Percentiles rank a stretch among this genome's conserved stretches.
Evolutionary conservation across 2,888 invertebrate species (phyloP).

Genomic region (Rhorus exstirpatorius): DNA sequence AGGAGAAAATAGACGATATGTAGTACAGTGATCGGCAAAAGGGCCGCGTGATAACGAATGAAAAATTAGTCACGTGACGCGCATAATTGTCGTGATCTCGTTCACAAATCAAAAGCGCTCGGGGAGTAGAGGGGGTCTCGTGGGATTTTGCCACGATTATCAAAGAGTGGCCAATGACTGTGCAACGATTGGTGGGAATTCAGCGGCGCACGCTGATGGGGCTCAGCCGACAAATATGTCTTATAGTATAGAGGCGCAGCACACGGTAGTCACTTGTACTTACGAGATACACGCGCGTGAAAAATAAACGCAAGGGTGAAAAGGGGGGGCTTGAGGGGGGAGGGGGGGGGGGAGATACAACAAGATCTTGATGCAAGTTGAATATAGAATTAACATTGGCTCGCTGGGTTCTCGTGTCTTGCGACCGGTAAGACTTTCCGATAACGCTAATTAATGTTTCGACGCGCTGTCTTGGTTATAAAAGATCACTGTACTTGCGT

Average conservation of each 20-base stretch:
- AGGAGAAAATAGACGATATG: not conserved
- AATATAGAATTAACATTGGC: conserved; percentile 9
- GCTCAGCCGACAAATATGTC: too few species aligned
- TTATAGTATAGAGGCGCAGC: too few species aligned
- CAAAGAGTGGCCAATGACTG: not conserved
- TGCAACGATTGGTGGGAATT: not conserved
- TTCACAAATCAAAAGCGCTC: too few species aligned
- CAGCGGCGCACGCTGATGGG: too few species aligned
- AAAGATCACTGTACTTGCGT: conserved; percentile 31
- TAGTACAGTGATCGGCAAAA: not conserved
- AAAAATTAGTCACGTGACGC: too few species aligned
- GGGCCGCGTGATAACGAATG: too few species aligned
- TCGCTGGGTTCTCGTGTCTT: conserved; percentile 69
- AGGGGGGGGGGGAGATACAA: conserved; percentile 48
- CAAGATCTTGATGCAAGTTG: conserved; percentile 6
- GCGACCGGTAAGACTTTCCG: conserved; percentile 78
- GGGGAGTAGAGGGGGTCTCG: too few species aligned
- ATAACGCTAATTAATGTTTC: conserved; percentile 83
- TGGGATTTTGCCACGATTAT: too few species aligned
- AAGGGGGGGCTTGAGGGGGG: not conserved
- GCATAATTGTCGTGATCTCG: too few species aligned
- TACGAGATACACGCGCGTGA: conserved; percentile 25
- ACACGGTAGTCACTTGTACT: conserved; percentile 33
- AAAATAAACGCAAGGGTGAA: not conserved
- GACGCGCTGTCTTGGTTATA: conserved; percentile 50